Base-by-base conservation (phyloP, 1,140 invertebrate species). In the Zaprionus tsacasi region DNA sequence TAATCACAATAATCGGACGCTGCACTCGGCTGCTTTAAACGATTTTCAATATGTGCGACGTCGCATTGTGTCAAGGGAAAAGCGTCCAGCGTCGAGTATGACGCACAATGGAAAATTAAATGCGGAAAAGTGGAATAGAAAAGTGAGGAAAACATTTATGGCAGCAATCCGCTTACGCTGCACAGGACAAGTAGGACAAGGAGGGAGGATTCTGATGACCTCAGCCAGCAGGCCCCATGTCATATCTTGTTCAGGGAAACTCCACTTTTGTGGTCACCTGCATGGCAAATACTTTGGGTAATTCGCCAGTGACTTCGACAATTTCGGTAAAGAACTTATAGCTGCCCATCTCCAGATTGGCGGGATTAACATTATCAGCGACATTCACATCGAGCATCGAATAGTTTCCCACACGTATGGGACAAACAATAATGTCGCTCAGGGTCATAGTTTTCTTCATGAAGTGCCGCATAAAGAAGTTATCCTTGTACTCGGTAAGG, bases 1-100 rank as follows among this genome's bases (percentile, higher is more conserved):
- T 89, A 89, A 89, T 89, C 86, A 89, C 76, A 57, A 85, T 89
- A 89, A 89, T 89, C 86, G 86, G 81, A 75, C 81, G 79, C 76
- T 89, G 85, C 85, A 82, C 86, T 88, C 70, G 64, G 63, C 33
- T 65, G 78, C 83, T 71, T 89, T 89, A 89, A 89, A 70, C 81
- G 85, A 89, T 89, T 89, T 89, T 89, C 85, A 89, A 89, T 89
- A 89, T 78, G 82, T 61, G 69, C 36, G 59, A 15, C 35, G 36
- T 43, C 50, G 17, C 30, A 33, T 36, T 27, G 40, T 45, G 68
- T 58, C 72, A 33, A 66, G 64, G 55, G 66, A 69, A 72, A 68
- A 68, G 55, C 50, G 55, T 54, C 36, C 55, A 0, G 64, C n/a
- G n/a, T n/a, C n/a, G n/a, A 27, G 61, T 38, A 73, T 88, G 85